phyloP scores from a whole-genome alignment of 2,797 vertebrate species.

The Numenius phaeopus region DNA sequence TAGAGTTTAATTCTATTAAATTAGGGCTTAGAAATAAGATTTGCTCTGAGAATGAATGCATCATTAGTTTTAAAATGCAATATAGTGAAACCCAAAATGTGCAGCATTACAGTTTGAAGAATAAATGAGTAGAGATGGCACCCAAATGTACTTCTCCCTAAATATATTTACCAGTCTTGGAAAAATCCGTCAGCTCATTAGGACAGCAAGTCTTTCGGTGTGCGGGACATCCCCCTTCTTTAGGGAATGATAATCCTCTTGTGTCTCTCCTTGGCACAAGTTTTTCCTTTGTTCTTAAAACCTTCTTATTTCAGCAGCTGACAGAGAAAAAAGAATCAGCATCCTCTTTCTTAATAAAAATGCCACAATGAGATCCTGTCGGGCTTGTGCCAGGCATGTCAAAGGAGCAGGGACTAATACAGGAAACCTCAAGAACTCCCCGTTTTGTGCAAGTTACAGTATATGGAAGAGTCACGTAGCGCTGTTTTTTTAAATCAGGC shows the following conservation, averaged over 20 bases:
- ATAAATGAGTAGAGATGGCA: constrained; percentile 76
- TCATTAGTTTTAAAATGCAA: constrained; percentile 84
- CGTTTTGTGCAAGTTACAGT: constrained; percentile 53
- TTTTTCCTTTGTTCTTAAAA: constrained; percentile 72
- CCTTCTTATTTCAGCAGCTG: constrained; percentile 64
- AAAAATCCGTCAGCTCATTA: constrained; percentile 31
- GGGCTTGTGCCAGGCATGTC: constrained; percentile 54
- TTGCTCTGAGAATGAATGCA: constrained; percentile 82
- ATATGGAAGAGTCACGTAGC: constrained; percentile 35
- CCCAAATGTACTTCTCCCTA: constrained; percentile 69
- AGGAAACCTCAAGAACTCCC: constrained; percentile 59
- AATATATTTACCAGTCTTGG: constrained; percentile 67
- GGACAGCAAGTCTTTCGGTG: constrained; percentile 15
- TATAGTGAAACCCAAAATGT: constrained; percentile 82
- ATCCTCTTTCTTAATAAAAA: constrained; percentile 57
- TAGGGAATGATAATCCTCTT: constrained; percentile 44
- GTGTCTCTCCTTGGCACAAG: constrained; percentile 50
- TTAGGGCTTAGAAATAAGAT: constrained; percentile 86
- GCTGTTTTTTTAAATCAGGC: constrained; percentile 50
- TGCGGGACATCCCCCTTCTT: constrained; percentile 7
- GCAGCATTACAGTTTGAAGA: constrained; percentile 76
- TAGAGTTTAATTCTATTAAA: constrained; percentile 87
- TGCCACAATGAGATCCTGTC: constrained; percentile 50
- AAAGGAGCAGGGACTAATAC: constrained; percentile 64
- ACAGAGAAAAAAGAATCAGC: constrained; percentile 68